Evolutionary conservation across 2,888 invertebrate species (phyloP).

Genomic region (Nomada ferruginata): DNA sequence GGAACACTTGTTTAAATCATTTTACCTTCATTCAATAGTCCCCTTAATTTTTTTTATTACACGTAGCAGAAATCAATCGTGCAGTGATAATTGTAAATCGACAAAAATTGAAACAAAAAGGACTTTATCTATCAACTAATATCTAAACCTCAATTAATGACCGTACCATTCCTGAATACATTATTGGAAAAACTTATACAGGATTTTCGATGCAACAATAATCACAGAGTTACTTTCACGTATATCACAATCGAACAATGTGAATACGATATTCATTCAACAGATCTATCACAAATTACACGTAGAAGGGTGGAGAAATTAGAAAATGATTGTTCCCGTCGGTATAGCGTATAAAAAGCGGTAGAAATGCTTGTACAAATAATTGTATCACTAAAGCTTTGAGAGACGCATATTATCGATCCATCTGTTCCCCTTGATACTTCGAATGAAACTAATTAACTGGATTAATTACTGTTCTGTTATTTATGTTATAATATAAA

Average conservation of each 20-base stretch:
- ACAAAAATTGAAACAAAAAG: neutral
- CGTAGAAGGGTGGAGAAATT: slow-evolving; percentile 45
- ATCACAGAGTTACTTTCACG: neutral
- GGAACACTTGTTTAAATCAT: neutral
- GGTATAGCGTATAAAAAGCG: slow-evolving; percentile 46
- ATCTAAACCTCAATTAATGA: too few relatives aligned
- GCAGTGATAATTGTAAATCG: neutral
- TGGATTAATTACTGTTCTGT: slow-evolving; percentile 5
- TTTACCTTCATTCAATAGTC: neutral
- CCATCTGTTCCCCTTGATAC: neutral
- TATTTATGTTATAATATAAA: slow-evolving; percentile 20
- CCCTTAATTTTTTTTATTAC: neutral
- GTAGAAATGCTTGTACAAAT: slow-evolving; percentile 51
- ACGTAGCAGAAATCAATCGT: neutral
- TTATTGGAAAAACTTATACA: neutral
- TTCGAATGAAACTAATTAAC: slow-evolving; percentile 18
- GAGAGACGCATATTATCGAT: slow-evolving; percentile 24
- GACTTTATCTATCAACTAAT: too few relatives aligned
- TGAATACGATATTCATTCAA: neutral
- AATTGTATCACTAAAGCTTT: slow-evolving; percentile 48
- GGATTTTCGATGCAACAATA: neutral
- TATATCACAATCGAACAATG: neutral
- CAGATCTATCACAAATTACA: neutral
- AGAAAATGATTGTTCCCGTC: slow-evolving; percentile 16
- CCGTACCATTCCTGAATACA: too few relatives aligned